Percentiles rank a stretch among this genome's conserved stretches.
These are phyloP conservation scores for Coregonus suidteri DNA, from an alignment of 2,797 vertebrate species.

Conservation along the genomic window DNA sequence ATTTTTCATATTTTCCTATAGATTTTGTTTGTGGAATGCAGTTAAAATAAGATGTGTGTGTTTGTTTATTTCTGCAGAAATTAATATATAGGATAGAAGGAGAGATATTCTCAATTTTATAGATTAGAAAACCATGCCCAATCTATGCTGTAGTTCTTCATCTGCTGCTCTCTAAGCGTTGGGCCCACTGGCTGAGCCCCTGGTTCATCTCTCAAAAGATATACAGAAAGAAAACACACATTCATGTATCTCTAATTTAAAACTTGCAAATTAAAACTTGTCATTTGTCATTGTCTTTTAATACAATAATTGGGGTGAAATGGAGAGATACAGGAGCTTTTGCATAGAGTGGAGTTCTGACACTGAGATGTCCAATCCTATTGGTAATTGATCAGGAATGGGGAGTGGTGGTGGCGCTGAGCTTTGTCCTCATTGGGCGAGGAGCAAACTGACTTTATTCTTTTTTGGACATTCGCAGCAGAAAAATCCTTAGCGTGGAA, in stretches of 20 bases:
- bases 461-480: conserved; percentile 32
- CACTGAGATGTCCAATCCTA: conserved; percentile 59
- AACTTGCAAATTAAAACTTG: conserved; percentile 29
- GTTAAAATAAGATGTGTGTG: not conserved
- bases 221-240: conserved; percentile 11
- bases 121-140: not conserved
- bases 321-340: conserved; percentile 75
- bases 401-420: conserved; percentile 22
- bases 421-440: conserved; percentile 38
- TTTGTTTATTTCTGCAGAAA: not conserved
- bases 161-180: not conserved
- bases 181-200: not conserved
- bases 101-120: not conserved
- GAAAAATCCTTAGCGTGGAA: conserved; percentile 49
- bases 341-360: conserved; percentile 78
- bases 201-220: not conserved
- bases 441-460: conserved; percentile 33
- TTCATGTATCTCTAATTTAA: conserved; percentile 53
- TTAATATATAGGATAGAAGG: not conserved
- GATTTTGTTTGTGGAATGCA: no score
- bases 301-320: conserved; percentile 78
- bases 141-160: no score
- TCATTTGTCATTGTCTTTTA: conserved; percentile 72
- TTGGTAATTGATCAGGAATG: conserved; percentile 54
- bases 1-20: no score